Evolutionary conservation across 1,140 invertebrate genomes (phyloP).

Genomic region (Drosophila pruinosa): DNA sequence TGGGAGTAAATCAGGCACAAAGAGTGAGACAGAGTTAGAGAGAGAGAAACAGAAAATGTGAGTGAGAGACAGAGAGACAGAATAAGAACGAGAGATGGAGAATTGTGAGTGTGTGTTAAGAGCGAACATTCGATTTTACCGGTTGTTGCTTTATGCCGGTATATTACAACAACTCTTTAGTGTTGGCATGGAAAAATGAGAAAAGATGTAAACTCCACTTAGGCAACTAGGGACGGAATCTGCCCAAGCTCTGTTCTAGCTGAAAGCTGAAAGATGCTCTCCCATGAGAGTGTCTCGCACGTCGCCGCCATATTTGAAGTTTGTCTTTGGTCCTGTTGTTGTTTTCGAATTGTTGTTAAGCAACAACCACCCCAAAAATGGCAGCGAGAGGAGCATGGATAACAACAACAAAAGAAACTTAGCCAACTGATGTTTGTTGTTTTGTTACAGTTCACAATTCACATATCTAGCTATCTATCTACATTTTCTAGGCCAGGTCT

Average conservation of each 20-base stretch:
- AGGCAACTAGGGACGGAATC: no score
- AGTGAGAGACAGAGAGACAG: background rate
- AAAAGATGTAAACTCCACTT: conserved; percentile 1
- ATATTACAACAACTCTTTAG: conserved; percentile 47
- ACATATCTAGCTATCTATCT: conserved; percentile 19
- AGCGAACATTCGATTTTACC: conserved; percentile 81
- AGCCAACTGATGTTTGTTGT: conserved; percentile 46
- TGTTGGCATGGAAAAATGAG: background rate
- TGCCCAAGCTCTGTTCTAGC: background rate
- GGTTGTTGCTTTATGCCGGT: conserved; percentile 79
- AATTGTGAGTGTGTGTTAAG: conserved; percentile 39
- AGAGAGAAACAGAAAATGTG: conserved; percentile 2
- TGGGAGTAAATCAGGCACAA: conserved; percentile 16
- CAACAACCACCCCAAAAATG: no score
- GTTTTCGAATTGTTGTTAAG: conserved; percentile 47
- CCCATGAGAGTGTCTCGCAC: conserved; percentile 15
- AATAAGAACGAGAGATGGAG: no score
- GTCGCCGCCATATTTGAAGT: conserved; percentile 51
- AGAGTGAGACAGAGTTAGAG: background rate
- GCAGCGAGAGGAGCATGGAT: no score
- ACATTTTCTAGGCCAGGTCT: conserved; percentile 39
- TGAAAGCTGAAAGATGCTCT: background rate
- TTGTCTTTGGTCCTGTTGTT: conserved; percentile 47
- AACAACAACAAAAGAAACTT: conserved; percentile 34
- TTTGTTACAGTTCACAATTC: conserved; percentile 37